A percentile compares a stretch with the other conserved stretches of the same genome.
Conservation (phyloP, 2,797 vertebrate species). For the Huso huso region DNA sequence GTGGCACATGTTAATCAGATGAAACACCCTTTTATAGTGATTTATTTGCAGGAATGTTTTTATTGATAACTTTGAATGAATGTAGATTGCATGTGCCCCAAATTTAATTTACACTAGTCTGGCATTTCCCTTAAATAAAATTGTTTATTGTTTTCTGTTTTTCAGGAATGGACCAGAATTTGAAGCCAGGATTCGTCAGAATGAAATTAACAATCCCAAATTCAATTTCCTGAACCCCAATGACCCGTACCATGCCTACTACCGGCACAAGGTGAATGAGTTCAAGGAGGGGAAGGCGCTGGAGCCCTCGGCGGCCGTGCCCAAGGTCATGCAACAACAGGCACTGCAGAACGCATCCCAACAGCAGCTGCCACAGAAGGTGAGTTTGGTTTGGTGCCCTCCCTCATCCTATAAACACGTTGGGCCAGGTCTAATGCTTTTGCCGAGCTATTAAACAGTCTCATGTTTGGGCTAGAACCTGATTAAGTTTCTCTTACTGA, state of each 20-base stretch:
- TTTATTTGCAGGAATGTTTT: too few species aligned
- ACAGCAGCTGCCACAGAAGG: slow-evolving; percentile 90
- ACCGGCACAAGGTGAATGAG: slow-evolving; percentile 97
- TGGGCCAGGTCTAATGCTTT: too few species aligned
- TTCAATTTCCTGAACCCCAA: slow-evolving; percentile 97
- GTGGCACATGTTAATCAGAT: too few species aligned
- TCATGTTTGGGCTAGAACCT: too few species aligned
- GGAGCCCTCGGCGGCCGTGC: slow-evolving; percentile 91
- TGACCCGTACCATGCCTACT: slow-evolving; percentile 97
- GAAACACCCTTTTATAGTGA: too few species aligned
- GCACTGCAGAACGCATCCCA: slow-evolving; percentile 65
- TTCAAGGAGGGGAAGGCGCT: slow-evolving; percentile 96
- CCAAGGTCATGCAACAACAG: slow-evolving; percentile 94
- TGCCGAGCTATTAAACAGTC: too few species aligned
- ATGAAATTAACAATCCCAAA: slow-evolving; percentile 97
- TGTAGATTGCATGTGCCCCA: too few species aligned
- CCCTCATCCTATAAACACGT: too few species aligned
- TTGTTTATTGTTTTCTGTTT: slow-evolving; percentile 10
- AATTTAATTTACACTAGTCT: too few species aligned
- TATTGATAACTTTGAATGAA: too few species aligned
- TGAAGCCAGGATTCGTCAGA: slow-evolving; percentile 95
- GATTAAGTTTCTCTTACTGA: background rate
- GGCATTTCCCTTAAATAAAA: too few species aligned
- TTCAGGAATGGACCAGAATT: slow-evolving; percentile 95
- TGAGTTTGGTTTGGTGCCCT: slow-evolving; percentile 26